phyloP scores from a whole-genome alignment of 1,140 invertebrate species.

The Penaeus japonicus region DNA sequence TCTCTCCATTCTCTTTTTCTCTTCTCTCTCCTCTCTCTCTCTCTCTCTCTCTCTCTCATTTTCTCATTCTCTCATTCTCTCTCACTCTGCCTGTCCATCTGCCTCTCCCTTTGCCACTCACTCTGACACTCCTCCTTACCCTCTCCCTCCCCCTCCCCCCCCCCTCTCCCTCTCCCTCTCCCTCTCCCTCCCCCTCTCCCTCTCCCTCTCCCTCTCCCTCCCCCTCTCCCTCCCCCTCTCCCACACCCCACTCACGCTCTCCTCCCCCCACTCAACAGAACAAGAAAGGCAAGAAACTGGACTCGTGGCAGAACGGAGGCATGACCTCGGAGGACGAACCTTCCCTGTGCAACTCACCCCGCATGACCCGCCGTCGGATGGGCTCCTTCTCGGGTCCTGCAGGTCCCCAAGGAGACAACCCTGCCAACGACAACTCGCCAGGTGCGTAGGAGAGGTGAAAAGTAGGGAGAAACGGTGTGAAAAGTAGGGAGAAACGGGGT shows the following conservation, averaged over 20 bases:
- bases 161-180: not conserved
- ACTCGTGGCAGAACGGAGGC: constrained; percentile 51
- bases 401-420: constrained; percentile 59
- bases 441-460: constrained; percentile 64
- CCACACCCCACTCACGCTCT: constrained; percentile 60
- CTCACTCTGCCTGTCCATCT: no score
- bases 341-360: constrained; percentile 74
- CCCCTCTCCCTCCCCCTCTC: not conserved
- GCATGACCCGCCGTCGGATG: constrained; percentile 72
- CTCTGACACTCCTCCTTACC: no score
- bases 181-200: not conserved
- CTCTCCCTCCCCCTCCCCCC: not conserved
- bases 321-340: constrained; percentile 66
- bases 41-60: no score
- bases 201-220: not conserved
- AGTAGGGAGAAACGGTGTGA: no score
- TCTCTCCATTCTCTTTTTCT: not conserved
- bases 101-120: no score
- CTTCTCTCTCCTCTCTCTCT: not conserved
- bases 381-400: constrained; percentile 72
- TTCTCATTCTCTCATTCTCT: no score
- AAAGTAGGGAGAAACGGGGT: no score
- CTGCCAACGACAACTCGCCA: constrained; percentile 76
- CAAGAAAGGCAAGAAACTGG: constrained; percentile 61
- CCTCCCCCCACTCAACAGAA: constrained; percentile 69